Evolutionary conservation across 2,888 invertebrate genomes (phyloP).

Genomic region (Tetrapedia diversipes): DNA sequence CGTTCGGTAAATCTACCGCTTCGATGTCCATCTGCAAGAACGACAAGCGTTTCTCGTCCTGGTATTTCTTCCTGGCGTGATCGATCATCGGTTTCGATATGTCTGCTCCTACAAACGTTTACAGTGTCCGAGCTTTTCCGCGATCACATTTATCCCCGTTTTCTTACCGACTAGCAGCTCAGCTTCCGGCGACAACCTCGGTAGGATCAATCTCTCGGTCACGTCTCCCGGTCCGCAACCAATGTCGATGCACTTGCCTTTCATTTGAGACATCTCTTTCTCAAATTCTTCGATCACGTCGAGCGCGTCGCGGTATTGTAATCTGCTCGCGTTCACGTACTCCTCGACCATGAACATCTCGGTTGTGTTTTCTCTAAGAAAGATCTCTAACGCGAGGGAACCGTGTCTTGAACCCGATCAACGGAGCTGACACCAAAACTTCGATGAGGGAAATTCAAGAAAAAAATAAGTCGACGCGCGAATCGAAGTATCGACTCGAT

Average conservation of each 20-base stretch:
- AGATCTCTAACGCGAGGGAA: too few species aligned
- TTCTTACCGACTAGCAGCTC: constrained; percentile 79
- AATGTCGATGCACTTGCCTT: constrained; percentile 85
- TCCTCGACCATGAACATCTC: constrained; percentile 74
- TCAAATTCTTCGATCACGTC: constrained; percentile 87
- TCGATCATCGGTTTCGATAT: constrained; percentile 89
- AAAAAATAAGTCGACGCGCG: not conserved
- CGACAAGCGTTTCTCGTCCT: constrained; percentile 83
- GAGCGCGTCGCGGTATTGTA: constrained; percentile 88
- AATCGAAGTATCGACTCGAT: constrained; percentile 22
- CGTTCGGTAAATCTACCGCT: constrained; percentile 83
- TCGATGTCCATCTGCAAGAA: constrained; percentile 85
- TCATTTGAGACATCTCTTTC: constrained; percentile 78
- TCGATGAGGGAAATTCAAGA: not conserved
- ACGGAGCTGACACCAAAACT: too few species aligned
- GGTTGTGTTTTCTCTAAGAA: too few species aligned
- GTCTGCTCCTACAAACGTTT: constrained; percentile 86
- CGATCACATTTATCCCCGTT: not conserved
- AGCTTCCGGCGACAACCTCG: constrained; percentile 85
- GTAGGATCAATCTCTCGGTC: constrained; percentile 86
- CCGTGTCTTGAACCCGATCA: too few species aligned
- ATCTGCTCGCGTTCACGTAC: constrained; percentile 87
- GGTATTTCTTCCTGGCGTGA: constrained; percentile 85
- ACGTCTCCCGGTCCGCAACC: constrained; percentile 91
- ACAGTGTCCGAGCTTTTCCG: too few species aligned